A percentile compares a stretch with the other conserved stretches of the same genome.
Evolutionary conservation across 2,797 vertebrate genomes (phyloP).

Genomic region (Urocyon cinereoargenteus): DNA sequence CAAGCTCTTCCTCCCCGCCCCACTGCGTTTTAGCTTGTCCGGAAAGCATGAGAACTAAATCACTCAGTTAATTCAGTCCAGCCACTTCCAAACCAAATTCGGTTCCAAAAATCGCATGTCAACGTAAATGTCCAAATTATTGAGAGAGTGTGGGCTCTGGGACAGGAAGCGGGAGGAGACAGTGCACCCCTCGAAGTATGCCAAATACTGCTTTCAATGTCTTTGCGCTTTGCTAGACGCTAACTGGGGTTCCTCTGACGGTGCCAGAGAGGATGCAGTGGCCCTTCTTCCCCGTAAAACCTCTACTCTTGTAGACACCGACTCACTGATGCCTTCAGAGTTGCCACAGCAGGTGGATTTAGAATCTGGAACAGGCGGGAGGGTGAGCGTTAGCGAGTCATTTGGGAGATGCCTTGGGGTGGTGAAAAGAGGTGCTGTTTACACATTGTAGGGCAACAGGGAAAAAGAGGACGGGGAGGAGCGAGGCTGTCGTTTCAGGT

Average conservation of each 20-base stretch:
- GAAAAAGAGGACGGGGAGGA: rapidly evolving
- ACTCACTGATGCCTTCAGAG: rapidly evolving
- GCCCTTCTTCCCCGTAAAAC: not conserved
- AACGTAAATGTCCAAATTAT: not conserved
- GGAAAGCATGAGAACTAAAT: not conserved
- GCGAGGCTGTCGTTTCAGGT: not conserved
- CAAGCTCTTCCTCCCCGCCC: not conserved
- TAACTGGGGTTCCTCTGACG: not conserved
- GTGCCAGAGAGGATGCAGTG: not conserved
- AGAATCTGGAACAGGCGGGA: not conserved
- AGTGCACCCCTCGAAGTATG: not conserved
- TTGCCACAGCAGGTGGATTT: not conserved
- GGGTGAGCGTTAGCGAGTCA: not conserved
- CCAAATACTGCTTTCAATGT: not conserved
- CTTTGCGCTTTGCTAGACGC: not conserved
- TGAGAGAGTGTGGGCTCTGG: not conserved
- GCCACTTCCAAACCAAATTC: not conserved
- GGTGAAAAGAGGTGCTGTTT: not conserved
- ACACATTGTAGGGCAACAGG: not conserved
- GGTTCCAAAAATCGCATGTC: not conserved
- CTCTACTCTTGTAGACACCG: not conserved
- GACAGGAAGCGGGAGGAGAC: not conserved
- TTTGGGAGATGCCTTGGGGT: not conserved
- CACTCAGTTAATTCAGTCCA: not conserved
- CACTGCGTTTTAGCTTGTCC: not conserved